A percentile compares a stretch with the other conserved stretches of the same genome.
Conservation (phyloP, 2,113 vertebrate species). For the Paradoxurus hermaphroditus region DNA sequence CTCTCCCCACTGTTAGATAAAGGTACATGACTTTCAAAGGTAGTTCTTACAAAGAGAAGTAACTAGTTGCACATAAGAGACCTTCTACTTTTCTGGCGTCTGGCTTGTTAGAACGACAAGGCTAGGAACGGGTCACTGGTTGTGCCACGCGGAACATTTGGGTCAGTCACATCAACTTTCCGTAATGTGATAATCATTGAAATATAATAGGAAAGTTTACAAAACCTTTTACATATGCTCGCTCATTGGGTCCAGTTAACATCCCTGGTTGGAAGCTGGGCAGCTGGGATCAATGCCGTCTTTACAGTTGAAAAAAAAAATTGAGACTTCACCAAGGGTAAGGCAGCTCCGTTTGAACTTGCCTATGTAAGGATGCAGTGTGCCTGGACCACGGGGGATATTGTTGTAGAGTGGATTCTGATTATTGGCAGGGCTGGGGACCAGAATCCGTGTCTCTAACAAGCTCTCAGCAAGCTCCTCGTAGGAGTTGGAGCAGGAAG, state of each 20-base stretch:
- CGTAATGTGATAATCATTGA: neutral
- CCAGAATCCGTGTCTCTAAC: neutral
- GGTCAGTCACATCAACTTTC: neutral
- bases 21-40: neutral
- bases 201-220: neutral
- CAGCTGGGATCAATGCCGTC: fast-evolving
- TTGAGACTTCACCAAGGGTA: neutral
- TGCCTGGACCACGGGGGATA: fast-evolving
- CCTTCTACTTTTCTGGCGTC: neutral
- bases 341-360: too few species aligned
- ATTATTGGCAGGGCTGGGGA: neutral
- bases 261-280: neutral
- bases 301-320: neutral
- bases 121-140: neutral
- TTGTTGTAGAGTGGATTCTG: neutral
- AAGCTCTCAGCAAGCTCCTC: neutral
- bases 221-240: neutral
- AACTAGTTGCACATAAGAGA: neutral
- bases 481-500: neutral
- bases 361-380: fast-evolving
- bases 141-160: neutral
- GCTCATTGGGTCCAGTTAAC: neutral
- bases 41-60: neutral
- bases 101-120: neutral
- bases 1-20: neutral